phyloP scores from a whole-genome alignment of 2,888 invertebrate genomes.

The Drosophila fungiperda region DNA sequence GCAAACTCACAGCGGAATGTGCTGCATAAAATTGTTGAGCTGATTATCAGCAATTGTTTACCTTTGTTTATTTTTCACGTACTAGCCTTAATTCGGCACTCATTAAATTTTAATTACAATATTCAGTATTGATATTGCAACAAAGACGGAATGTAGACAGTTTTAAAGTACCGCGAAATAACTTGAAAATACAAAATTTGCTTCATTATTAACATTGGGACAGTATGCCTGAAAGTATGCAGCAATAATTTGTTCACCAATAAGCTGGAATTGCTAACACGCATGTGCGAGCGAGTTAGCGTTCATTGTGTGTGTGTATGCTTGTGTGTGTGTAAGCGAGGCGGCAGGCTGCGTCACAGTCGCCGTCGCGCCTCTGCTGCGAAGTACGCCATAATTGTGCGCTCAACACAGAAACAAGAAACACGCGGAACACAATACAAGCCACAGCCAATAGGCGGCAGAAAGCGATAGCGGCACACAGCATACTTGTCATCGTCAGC shows the following conservation, averaged over 20 bases:
- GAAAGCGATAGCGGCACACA: constrained; percentile 48
- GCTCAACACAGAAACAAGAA: constrained; percentile 33
- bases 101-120: not conserved
- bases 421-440: not conserved
- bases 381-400: constrained; percentile 59
- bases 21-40: not conserved
- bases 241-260: not conserved
- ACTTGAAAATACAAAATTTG: not conserved
- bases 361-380: constrained; percentile 31
- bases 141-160: not conserved
- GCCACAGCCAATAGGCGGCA: constrained; percentile 14
- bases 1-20: not conserved
- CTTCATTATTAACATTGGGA: not conserved
- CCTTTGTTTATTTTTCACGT: not conserved
- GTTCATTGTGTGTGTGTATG: constrained; percentile 31
- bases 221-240: constrained; percentile 61
- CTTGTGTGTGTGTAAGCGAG: constrained; percentile 48
- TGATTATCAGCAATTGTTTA: not conserved
- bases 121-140: not conserved
- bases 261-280: constrained; percentile 31
- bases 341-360: constrained; percentile 24
- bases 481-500: constrained; percentile 27
- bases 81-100: not conserved
- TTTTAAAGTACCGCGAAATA: not conserved
- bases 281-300: constrained; percentile 49